Conservation (phyloP, 2,888 invertebrate genomes). For the Drosophila pseudotalamancana region DNA sequence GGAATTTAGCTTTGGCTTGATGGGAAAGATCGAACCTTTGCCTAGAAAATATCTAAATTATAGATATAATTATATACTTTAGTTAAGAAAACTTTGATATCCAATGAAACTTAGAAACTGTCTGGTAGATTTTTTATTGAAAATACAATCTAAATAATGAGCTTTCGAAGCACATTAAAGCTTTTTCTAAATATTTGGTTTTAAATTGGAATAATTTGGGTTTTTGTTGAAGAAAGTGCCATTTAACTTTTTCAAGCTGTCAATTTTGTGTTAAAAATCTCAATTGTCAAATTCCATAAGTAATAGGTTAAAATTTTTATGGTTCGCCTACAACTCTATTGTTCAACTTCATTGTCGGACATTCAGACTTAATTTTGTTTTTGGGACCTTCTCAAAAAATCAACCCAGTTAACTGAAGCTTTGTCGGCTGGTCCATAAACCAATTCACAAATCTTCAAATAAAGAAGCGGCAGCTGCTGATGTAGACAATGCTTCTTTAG, state of each 20-base stretch:
- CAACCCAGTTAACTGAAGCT: slow-evolving; percentile 53
- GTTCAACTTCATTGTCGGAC: background rate
- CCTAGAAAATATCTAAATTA: too few relatives aligned
- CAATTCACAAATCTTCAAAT: slow-evolving; percentile 40
- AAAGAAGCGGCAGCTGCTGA: background rate
- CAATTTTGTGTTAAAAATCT: background rate
- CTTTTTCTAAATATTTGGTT: background rate
- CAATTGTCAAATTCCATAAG: too few relatives aligned
- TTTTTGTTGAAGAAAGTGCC: background rate
- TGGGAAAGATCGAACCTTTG: too few relatives aligned
- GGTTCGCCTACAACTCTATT: too few relatives aligned
- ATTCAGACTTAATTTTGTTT: background rate
- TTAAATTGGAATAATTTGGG: background rate
- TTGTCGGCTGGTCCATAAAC: slow-evolving; percentile 37
- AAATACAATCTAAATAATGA: background rate
- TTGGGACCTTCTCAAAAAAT: slow-evolving; percentile 39
- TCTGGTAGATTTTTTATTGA: too few relatives aligned
- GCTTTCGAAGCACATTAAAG: background rate
- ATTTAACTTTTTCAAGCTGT: background rate
- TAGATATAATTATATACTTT: too few relatives aligned
- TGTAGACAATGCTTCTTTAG: slow-evolving; percentile 21
- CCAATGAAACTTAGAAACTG: too few relatives aligned
- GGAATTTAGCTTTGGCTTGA: too few relatives aligned
- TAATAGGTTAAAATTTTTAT: too few relatives aligned
- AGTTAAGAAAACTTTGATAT: background rate